Evolutionary conservation across 1,140 invertebrate species (phyloP), one percentile per base, ranked within the genome.

Genomic region (Parapsyche elsis): DNA sequence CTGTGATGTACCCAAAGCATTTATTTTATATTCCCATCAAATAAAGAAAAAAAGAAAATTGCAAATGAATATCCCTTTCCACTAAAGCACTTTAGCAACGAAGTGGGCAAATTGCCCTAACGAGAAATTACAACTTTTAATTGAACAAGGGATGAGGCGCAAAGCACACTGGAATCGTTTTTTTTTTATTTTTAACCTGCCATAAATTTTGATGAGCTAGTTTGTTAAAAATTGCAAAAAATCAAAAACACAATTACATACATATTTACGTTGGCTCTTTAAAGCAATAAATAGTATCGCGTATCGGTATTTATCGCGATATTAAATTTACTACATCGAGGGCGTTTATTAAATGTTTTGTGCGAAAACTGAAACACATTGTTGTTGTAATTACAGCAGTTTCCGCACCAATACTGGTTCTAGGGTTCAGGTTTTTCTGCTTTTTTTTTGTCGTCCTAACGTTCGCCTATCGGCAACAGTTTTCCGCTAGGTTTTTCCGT

Each of bases 101-200:
- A 67, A 67, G 7, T 26, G 64, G 64, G 23, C 21, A 67, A 67
- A 67, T 67, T 67, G 64, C 64, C 64, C 21, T 67, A 67, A 67
- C 64, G 64, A 67, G 64, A 67, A 67, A 67, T 67, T 67, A 67
- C 64, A 67, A 67, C 19, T 67, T 67, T 67, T 67, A 67, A 67
- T 67, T 67, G 64, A 67, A 23, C 64, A 14, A 10, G 49, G 49
- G 49, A 16, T 16, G 49, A 16, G 49, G 30, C 30, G 30, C 30
- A 7, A 38, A 38, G 30, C 30, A 38, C 30, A 38, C 7, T 38
- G 30, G 30, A 38, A n/a, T n/a, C n/a, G n/a, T 38, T 38, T 38
- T 38, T 38, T 38, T 38, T 38, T 38, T 38, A 4, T 38, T 38
- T 38, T 38, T 38, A 4, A 38, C 30, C 30, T 38, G 7, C 30